Conservation (phyloP, 2,113 vertebrate species). For the Labeo catla region DNA sequence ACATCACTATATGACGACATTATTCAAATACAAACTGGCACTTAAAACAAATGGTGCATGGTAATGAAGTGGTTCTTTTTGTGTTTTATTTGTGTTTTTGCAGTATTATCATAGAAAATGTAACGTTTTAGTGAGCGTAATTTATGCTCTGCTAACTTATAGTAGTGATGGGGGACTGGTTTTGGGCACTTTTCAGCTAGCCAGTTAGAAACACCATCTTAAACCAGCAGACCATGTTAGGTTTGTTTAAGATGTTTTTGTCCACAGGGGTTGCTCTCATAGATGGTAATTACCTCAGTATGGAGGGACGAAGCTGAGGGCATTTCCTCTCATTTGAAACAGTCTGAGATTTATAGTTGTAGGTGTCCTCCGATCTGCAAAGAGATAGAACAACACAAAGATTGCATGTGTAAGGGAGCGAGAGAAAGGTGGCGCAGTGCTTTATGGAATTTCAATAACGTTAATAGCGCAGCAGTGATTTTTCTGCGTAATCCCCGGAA, state of each 20-base stretch:
- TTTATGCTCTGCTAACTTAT: neutral
- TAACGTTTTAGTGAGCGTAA: too few relatives aligned
- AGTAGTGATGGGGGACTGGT: neutral
- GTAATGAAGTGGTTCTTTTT: neutral
- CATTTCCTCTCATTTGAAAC: constrained; percentile 17
- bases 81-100: neutral
- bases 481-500: constrained; percentile 71
- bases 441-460: constrained; percentile 68
- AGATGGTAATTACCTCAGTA: constrained; percentile 17
- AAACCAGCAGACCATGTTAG: neutral
- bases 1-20: too few relatives aligned
- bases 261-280: constrained; percentile 17
- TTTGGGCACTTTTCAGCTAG: neutral
- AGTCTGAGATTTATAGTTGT: neutral
- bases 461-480: constrained; percentile 60
- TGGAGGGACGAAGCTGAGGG: constrained; percentile 15
- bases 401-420: constrained; percentile 15
- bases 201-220: neutral
- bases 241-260: constrained; percentile 16
- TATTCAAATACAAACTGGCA: too few relatives aligned
- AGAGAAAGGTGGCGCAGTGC: constrained; percentile 58
- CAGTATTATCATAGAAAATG: neutral
- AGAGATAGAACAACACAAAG: neutral
- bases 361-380: constrained; percentile 8
- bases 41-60: neutral